Evolutionary conservation across 2,113 vertebrate species (phyloP).

Genomic region (Zonotrichia leucophrys): DNA sequence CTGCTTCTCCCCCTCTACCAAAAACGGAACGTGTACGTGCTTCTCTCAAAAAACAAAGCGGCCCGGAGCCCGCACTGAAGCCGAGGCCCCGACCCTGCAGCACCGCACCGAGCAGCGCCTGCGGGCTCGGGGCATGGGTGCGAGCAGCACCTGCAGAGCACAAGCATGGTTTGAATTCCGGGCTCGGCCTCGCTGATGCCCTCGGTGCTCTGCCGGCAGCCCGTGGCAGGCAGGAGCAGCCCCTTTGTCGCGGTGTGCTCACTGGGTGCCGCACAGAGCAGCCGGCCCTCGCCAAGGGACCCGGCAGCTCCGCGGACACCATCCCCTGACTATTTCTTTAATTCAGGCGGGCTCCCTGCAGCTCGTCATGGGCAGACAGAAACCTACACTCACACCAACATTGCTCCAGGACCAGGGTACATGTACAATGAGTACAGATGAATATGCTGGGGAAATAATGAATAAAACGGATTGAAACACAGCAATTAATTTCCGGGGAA

Average conservation of each 20-base stretch:
- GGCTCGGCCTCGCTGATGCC: not conserved
- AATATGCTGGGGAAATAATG: not conserved
- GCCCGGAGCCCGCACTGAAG: not conserved
- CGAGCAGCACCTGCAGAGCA: not conserved
- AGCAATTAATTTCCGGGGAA: not conserved
- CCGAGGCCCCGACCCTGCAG: not conserved
- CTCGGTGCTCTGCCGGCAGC: not conserved
- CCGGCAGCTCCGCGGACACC: not conserved
- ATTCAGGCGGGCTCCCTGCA: not conserved
- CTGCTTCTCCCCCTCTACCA: not conserved
- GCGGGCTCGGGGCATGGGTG: not conserved
- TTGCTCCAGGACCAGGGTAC: not conserved
- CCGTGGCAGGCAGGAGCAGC: not conserved
- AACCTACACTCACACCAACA: not conserved
- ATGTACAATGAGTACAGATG: not conserved
- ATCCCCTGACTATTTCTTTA: not conserved
- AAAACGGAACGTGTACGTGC: not conserved
- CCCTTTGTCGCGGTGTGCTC: not conserved
- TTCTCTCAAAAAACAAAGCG: not conserved
- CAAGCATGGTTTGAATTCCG: rapidly evolving
- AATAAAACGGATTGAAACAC: not conserved
- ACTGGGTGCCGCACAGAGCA: not conserved
- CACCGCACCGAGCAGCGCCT: rapidly evolving
- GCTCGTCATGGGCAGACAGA: not conserved
- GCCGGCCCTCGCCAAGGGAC: not conserved